phyloP scores from a whole-genome alignment of 2,888 invertebrate genomes.

The Coleophora deauratella region DNA sequence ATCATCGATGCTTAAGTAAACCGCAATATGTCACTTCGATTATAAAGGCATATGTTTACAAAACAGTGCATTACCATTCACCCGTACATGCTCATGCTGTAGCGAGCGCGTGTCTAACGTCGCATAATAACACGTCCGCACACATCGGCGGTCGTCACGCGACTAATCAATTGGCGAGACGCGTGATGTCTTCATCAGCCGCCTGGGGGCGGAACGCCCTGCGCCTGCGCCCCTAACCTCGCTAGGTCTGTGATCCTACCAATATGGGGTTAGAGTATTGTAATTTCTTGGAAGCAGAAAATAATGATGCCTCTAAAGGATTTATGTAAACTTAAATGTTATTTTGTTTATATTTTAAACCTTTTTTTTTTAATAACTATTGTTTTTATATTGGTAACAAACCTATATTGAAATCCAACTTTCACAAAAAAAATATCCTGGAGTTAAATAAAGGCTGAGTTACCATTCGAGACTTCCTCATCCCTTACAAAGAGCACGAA shows the following conservation, averaged over 20 bases:
- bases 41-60: not conserved
- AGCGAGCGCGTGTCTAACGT: slow-evolving; percentile 55
- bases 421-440: too few relatives aligned
- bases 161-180: slow-evolving; percentile 69
- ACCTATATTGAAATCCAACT: too few relatives aligned
- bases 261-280: slow-evolving; percentile 6
- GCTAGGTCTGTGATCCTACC: slow-evolving; percentile 14
- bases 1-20: too few relatives aligned
- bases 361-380: too few relatives aligned
- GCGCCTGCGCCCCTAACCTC: slow-evolving; percentile 32
- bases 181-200: slow-evolving; percentile 72
- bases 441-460: too few relatives aligned
- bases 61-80: slow-evolving; percentile 5
- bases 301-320: too few relatives aligned
- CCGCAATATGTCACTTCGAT: not conserved
- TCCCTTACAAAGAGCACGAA: not conserved
- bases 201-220: slow-evolving; percentile 67
- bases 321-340: too few relatives aligned
- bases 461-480: too few relatives aligned
- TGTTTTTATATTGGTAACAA: too few relatives aligned
- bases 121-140: slow-evolving; percentile 64
- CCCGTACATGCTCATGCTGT: not conserved
- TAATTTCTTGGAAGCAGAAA: slow-evolving; percentile 3
- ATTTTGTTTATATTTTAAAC: too few relatives aligned
- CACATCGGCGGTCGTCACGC: slow-evolving; percentile 55